Evolutionary conservation across 1,140 invertebrate species (phyloP).

Genomic region (Patella vulgata): DNA sequence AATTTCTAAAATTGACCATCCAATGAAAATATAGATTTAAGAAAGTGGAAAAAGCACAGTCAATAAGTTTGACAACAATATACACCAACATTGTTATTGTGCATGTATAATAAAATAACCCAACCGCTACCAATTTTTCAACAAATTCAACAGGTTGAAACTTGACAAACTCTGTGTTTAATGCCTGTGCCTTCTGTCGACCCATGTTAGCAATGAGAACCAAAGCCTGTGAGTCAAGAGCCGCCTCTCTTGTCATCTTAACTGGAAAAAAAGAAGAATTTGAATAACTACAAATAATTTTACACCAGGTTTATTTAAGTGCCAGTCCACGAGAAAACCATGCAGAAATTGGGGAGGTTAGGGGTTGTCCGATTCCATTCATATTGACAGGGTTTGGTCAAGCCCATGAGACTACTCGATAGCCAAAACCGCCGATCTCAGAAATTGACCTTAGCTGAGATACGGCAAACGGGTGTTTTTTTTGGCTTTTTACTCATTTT

Average conservation of each 20-base stretch:
- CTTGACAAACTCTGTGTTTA: constrained; percentile 42
- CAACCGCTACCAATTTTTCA: constrained; percentile 31
- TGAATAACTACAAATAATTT: not conserved
- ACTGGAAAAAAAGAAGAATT: constrained; percentile 27
- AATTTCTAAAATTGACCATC: too few species aligned
- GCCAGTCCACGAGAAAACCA: too few species aligned
- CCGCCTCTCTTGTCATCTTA: constrained; percentile 37
- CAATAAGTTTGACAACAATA: too few species aligned
- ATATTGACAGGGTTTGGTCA: not conserved
- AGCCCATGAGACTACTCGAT: too few species aligned
- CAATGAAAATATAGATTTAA: too few species aligned
- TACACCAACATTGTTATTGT: too few species aligned
- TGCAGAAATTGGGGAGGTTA: not conserved
- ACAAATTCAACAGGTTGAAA: constrained; percentile 44
- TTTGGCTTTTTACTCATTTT: too few species aligned
- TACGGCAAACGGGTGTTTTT: not conserved
- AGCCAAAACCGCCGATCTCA: not conserved
- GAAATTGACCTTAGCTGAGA: not conserved
- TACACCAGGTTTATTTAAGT: too few species aligned
- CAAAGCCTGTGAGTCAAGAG: constrained; percentile 40
- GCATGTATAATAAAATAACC: not conserved
- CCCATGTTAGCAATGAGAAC: constrained; percentile 37
- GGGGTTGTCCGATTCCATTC: not conserved
- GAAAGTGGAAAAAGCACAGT: too few species aligned
- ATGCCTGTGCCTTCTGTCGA: constrained; percentile 41